Evolutionary conservation across 2,113 vertebrate genomes (phyloP).

Genomic region (Elgaria multicarinata): DNA sequence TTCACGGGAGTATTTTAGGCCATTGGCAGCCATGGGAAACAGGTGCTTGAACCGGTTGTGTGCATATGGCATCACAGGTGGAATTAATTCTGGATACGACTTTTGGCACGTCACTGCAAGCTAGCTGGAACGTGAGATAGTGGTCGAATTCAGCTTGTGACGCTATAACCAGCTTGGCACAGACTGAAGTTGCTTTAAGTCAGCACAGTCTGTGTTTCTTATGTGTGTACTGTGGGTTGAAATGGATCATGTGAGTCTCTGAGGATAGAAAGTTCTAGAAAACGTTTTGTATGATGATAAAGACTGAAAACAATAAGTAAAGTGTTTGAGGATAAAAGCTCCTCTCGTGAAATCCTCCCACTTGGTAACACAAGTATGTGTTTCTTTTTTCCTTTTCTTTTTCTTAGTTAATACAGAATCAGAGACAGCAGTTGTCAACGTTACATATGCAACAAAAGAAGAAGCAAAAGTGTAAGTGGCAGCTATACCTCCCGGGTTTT

Average conservation of each 20-base stretch:
- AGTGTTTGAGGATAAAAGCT: neutral
- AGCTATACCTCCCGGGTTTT: neutral
- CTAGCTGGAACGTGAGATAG: neutral
- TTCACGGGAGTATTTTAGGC: neutral
- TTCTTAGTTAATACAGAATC: constrained; percentile 91
- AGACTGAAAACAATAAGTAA: neutral
- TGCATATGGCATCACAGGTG: neutral
- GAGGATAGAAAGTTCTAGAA: neutral
- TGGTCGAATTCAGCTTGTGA: neutral
- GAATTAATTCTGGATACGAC: neutral
- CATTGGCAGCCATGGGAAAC: neutral
- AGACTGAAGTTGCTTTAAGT: neutral
- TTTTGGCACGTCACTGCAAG: neutral
- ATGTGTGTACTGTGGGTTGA: neutral
- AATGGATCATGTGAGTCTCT: neutral
- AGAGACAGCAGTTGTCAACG: constrained; percentile 96
- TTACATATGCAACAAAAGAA: constrained; percentile 91
- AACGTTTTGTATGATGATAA: neutral
- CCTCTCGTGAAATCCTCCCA: neutral
- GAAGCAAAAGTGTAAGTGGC: constrained; percentile 93
- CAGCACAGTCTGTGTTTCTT: neutral
- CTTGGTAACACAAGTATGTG: neutral
- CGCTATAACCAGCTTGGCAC: neutral
- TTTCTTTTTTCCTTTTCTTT: constrained; percentile 43
- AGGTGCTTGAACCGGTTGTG: neutral